These are phyloP conservation scores for Rhodinocichla rosea DNA, from an alignment of 2,113 vertebrate genomes.

Conservation along the genomic window DNA sequence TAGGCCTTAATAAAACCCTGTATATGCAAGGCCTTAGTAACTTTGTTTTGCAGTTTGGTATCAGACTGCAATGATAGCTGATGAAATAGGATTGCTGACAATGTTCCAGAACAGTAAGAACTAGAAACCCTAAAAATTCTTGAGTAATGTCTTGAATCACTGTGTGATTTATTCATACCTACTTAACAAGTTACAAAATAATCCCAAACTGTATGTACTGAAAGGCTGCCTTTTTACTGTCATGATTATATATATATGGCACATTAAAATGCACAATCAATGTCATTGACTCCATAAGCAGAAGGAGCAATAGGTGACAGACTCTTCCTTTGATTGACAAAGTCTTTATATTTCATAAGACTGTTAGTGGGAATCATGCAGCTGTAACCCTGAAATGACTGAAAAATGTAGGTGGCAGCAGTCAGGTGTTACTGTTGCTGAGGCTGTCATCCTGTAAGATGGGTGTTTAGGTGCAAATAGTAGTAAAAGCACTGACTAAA, in stretches of 20 bases:
- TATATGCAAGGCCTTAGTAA: background rate
- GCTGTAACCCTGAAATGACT: background rate
- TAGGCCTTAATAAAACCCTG: background rate
- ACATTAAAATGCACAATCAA: background rate
- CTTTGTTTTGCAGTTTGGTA: background rate
- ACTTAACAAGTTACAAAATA: background rate
- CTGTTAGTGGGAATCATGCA: background rate
- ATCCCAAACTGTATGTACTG: background rate
- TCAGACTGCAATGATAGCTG: background rate
- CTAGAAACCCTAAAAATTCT: background rate
- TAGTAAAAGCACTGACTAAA: constrained; percentile 25
- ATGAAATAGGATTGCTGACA: background rate
- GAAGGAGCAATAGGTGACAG: background rate
- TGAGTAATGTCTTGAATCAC: background rate
- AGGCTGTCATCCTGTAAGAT: background rate
- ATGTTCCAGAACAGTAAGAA: background rate
- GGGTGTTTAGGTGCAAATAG: constrained; percentile 14
- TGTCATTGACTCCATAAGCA: constrained; percentile 16
- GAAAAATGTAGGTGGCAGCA: constrained; percentile 10
- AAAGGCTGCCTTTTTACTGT: background rate
- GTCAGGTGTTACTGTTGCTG: constrained; percentile 5
- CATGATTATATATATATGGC: background rate
- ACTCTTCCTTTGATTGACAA: constrained; percentile 13
- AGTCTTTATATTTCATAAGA: background rate
- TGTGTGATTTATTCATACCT: background rate